Percentiles rank a stretch among this genome's conserved stretches.
These are phyloP conservation scores for Paralvinella palmiformis DNA, from an alignment of 1,140 invertebrate species.

Conservation along the genomic window DNA sequence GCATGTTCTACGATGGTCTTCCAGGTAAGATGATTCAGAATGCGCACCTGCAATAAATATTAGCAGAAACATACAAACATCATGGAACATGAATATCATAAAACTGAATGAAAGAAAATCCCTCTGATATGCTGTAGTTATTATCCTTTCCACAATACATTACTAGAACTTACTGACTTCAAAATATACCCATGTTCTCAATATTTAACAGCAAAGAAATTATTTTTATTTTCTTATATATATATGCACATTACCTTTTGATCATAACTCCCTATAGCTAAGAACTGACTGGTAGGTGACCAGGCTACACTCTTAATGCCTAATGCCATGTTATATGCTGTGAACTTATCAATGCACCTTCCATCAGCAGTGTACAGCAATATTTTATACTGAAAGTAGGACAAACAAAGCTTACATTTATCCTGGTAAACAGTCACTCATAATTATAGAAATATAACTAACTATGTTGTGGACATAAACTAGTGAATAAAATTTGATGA, in stretches of 20 bases:
- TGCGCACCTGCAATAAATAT: conserved; percentile 32
- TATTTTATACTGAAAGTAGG: conserved; percentile 36
- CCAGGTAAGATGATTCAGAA: conserved; percentile 52
- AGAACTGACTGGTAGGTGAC: conserved; percentile 52
- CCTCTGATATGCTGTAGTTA: too few relatives aligned
- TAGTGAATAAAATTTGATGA: too few relatives aligned
- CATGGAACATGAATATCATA: background rate
- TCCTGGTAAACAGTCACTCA: too few relatives aligned
- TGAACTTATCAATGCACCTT: conserved; percentile 43
- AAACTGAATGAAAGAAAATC: too few relatives aligned
- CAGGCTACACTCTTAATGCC: conserved; percentile 50
- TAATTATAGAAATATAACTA: too few relatives aligned
- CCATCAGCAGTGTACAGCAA: conserved; percentile 51
- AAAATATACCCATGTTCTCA: too few relatives aligned
- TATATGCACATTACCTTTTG: conserved; percentile 52
- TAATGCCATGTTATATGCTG: conserved; percentile 49
- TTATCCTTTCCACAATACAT: too few relatives aligned
- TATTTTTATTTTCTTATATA: too few relatives aligned
- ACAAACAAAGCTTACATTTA: too few relatives aligned
- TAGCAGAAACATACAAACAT: conserved; percentile 9
- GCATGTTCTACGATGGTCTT: conserved; percentile 37
- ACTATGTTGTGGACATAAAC: too few relatives aligned
- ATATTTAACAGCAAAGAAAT: too few relatives aligned
- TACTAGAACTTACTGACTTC: too few relatives aligned
- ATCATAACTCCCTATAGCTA: conserved; percentile 52